phyloP scores from a whole-genome alignment of 2,888 invertebrate species.

The Scaptomyza caliginosa region DNA sequence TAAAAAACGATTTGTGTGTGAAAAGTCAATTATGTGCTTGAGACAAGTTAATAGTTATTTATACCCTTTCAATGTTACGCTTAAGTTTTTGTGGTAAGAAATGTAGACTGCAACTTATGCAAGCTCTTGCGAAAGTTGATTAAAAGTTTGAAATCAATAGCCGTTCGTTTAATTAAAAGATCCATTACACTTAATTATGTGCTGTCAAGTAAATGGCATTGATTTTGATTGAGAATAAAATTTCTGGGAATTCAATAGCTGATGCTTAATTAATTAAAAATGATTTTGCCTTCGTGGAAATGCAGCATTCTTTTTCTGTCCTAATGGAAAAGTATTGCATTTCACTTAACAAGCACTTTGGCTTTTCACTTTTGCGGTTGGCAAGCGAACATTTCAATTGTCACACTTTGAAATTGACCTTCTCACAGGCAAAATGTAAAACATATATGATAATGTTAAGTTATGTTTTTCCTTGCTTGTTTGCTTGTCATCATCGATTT shows the following conservation, averaged over 20 bases:
- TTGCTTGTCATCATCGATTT: constrained; percentile 63
- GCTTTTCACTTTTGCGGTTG: background rate
- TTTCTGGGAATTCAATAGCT: background rate
- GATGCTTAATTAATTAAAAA: no score
- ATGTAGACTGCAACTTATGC: no score
- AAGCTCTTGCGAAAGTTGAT: no score
- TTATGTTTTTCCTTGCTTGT: constrained; percentile 17
- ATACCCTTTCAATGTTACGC: no score
- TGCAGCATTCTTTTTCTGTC: no score
- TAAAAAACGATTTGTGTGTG: no score
- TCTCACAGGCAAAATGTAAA: constrained; percentile 22
- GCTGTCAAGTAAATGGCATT: background rate
- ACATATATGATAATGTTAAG: no score
- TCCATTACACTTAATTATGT: background rate
- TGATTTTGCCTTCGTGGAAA: no score
- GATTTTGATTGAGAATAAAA: background rate
- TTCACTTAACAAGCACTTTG: no score
- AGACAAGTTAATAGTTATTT: no score
- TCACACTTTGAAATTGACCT: constrained; percentile 16
- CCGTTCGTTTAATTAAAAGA: background rate
- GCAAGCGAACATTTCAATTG: constrained; percentile 8
- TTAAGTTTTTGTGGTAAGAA: no score
- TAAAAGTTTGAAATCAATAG: background rate
- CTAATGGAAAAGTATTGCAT: background rate
- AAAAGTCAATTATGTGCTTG: no score